phyloP scores from a whole-genome alignment of 2,888 invertebrate genomes.

The Cylloceria caligata region DNA sequence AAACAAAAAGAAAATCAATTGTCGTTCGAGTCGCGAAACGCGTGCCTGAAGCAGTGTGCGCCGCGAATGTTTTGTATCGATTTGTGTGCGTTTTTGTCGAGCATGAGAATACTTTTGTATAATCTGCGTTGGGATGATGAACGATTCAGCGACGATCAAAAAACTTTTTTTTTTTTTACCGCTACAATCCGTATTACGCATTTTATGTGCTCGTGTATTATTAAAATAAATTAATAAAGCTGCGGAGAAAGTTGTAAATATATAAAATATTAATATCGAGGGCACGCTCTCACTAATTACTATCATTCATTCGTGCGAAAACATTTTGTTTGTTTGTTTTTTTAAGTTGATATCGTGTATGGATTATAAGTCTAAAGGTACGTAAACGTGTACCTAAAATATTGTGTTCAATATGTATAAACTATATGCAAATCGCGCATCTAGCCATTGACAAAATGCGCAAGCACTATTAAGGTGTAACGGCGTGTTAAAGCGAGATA shows the following conservation, averaged over 20 bases:
- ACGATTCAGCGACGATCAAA: constrained; percentile 21
- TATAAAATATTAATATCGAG: constrained; percentile 2
- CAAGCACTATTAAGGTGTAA: constrained; percentile 64
- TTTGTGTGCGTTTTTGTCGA: constrained; percentile 13
- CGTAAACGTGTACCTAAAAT: constrained; percentile 40
- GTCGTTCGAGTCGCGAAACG: constrained; percentile 31
- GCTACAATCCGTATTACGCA: constrained; percentile 6
- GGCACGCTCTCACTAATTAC: constrained; percentile 47
- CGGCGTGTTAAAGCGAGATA: constrained; percentile 52
- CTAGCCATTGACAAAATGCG: constrained; percentile 66
- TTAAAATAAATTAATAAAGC: constrained; percentile 2
- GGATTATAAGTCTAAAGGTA: constrained; percentile 23
- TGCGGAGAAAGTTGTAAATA: constrained; percentile 7
- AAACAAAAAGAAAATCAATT: no score
- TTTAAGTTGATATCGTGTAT: constrained; percentile 7
- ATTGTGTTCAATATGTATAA: constrained; percentile 35
- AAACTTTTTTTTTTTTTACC: not conserved
- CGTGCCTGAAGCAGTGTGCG: constrained; percentile 41
- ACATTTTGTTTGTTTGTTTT: constrained; percentile 2
- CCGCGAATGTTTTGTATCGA: constrained; percentile 10
- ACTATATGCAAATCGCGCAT: constrained; percentile 58
- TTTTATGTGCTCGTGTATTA: constrained; percentile 9
- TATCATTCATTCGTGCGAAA: constrained; percentile 66
- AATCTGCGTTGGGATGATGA: constrained; percentile 29
- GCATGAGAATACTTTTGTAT: constrained; percentile 14